Percentiles rank a stretch among this genome's conserved stretches.
These are phyloP conservation scores for Periplaneta americana DNA, from an alignment of 1,140 invertebrate genomes.

Conservation along the genomic window DNA sequence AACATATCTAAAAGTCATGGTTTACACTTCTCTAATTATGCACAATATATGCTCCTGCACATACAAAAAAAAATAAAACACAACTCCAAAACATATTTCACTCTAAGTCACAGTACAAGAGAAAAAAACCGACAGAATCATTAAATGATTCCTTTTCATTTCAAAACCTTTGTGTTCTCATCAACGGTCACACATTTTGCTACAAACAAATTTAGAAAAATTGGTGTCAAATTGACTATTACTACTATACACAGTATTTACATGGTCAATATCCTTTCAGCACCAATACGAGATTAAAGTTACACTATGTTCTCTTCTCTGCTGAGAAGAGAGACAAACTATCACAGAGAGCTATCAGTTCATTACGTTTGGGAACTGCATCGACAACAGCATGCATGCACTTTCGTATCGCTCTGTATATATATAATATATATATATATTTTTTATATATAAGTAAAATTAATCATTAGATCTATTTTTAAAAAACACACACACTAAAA, in stretches of 20 bases:
- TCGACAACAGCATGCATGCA: constrained; percentile 11
- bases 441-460: constrained; percentile 6
- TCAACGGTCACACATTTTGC: neutral
- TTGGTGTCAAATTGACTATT: constrained; percentile 8
- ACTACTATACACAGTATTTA: constrained; percentile 6
- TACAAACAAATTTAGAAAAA: constrained; percentile 13
- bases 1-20: neutral
- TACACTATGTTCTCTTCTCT: neutral
- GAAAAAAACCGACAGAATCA: neutral
- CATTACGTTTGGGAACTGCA: constrained; percentile 17
- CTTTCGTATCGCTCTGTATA: constrained; percentile 11
- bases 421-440: constrained; percentile 8
- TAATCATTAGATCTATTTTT: neutral
- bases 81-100: neutral
- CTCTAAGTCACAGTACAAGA: neutral
- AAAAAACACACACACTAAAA: constrained; percentile 17
- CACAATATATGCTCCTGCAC: neutral
- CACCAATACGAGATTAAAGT: constrained; percentile 13
- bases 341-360: constrained; percentile 20
- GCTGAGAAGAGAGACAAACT: constrained; percentile 4
- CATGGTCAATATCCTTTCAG: constrained; percentile 8
- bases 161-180: neutral
- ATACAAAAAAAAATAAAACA: neutral
- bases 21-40: neutral
- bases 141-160: neutral